Evolutionary conservation across 1,140 invertebrate species (phyloP).

Genomic region (Zaprionus gabonicus): DNA sequence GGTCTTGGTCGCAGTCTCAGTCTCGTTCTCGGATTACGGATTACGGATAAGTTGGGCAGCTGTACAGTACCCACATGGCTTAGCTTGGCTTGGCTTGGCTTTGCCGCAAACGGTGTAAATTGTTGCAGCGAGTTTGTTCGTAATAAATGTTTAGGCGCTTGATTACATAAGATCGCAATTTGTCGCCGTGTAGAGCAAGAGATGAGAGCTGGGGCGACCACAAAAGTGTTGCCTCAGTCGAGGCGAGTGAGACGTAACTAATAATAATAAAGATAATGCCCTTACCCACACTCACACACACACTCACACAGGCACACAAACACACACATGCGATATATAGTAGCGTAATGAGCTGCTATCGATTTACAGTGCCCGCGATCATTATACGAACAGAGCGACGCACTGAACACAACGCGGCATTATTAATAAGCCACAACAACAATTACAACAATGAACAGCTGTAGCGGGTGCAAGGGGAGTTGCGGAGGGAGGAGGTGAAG

Average conservation of each 20-base stretch:
- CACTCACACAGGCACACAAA: background rate
- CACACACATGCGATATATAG: background rate
- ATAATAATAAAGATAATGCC: slow-evolving; percentile 42
- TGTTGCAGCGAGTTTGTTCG: slow-evolving; percentile 53
- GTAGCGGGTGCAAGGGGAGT: background rate
- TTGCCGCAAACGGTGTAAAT: slow-evolving; percentile 50
- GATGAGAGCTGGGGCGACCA: slow-evolving; percentile 25
- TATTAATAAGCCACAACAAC: slow-evolving; percentile 58
- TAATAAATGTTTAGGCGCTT: slow-evolving; percentile 59
- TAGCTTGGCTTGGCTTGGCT: background rate
- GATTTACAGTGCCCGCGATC: slow-evolving; percentile 44
- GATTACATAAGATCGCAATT: slow-evolving; percentile 61
- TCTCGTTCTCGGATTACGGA: slow-evolving; percentile 26
- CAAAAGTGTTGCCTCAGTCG: slow-evolving; percentile 44
- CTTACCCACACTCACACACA: background rate
- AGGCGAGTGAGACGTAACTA: slow-evolving; percentile 51
- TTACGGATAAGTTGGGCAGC: slow-evolving; percentile 14
- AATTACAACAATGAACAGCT: slow-evolving; percentile 50
- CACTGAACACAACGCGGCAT: slow-evolving; percentile 27
- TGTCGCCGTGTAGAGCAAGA: slow-evolving; percentile 27
- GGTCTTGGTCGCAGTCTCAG: background rate
- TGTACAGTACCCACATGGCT: background rate
- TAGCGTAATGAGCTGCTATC: slow-evolving; percentile 50
- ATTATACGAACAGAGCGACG: slow-evolving; percentile 18
- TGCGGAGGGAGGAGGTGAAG: background rate